Evolutionary conservation across 2,113 vertebrate genomes (phyloP), one percentile per base, ranked within the genome.

Genomic region (Riparia riparia): DNA sequence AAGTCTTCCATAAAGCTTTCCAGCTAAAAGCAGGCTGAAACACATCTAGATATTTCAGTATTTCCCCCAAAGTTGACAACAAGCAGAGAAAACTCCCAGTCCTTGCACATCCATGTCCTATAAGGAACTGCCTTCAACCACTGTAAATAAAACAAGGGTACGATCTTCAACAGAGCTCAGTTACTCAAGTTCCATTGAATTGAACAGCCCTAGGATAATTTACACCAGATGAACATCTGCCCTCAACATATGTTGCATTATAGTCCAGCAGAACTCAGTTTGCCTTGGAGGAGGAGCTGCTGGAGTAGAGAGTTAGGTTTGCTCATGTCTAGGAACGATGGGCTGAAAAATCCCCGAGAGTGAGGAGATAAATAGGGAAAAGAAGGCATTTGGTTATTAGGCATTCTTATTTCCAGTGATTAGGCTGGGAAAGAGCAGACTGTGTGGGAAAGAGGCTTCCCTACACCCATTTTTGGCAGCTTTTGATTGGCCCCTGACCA

Each of bases 391-490:
- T 70, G 8, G 76, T 93, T 95, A 81, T 89, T 93, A 87, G 73
- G 51, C 65, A 10, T 78, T 78, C 77, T 90, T 92, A 92, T 97
- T 97, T 97, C 97, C 96, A 96, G 95, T 96, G 89, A 96, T 97
- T 60, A 64, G 94, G 94, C 95, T 97, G 97, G 97, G 97, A 98
- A 98, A 95, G 96, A 97, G 82, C 89, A 94, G 97, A 91, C 95
- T 97, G 96, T 98, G 97, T 98, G 98, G 97, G 98, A 98, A 98
- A 98, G 95, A 97, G 94, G 91, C 93, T 95, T 91, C 88, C 96
- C 84, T 39, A 97, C 96, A 94, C 96, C 96, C 97, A 97, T 94
- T 98, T 89, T 98, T 90, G 98, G 98, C 98, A 97, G 97, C 94
- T 97, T 96, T 93, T 97, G 94, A 96, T 97, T 98, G 98, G 98